Evolutionary conservation across 2,888 invertebrate species (phyloP).

Genomic region (Zonitis immaculata): DNA sequence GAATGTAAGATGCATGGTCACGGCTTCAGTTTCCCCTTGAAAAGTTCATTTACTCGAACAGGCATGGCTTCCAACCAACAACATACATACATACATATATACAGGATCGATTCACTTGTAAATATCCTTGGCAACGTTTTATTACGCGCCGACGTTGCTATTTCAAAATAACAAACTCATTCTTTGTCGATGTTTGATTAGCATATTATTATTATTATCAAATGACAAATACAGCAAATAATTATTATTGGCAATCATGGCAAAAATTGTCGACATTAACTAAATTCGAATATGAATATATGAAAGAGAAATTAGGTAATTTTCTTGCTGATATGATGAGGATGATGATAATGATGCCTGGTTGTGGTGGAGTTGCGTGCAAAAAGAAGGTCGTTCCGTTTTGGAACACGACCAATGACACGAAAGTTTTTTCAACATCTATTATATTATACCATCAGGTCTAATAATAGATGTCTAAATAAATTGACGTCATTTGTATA

Average conservation of each 20-base stretch:
- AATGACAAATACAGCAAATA: background rate
- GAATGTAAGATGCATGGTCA: constrained; percentile 44
- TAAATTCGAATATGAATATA: too few species aligned
- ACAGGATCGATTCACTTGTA: constrained; percentile 29
- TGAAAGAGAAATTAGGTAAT: too few species aligned
- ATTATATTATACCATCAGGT: background rate
- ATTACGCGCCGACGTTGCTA: constrained; percentile 26
- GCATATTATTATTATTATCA: background rate
- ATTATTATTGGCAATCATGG: background rate
- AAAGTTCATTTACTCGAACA: constrained; percentile 42
- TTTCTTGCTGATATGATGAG: too few species aligned
- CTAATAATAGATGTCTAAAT: constrained; percentile 11
- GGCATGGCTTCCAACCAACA: constrained; percentile 35
- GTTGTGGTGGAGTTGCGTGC: constrained; percentile 3
- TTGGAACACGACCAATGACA: constrained; percentile 3
- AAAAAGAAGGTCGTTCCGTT: constrained; percentile 2
- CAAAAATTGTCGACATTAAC: too few species aligned
- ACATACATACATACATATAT: background rate
- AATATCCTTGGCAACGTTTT: constrained; percentile 35
- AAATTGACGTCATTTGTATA: constrained; percentile 10
- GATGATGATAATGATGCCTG: too few species aligned
- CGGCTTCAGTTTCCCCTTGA: constrained; percentile 45
- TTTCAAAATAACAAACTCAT: constrained; percentile 14
- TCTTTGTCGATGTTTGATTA: background rate
- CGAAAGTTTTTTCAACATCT: constrained; percentile 5